Evolutionary conservation across 2,888 invertebrate species (phyloP).

Genomic region (Aporophyla lueneburgensis): DNA sequence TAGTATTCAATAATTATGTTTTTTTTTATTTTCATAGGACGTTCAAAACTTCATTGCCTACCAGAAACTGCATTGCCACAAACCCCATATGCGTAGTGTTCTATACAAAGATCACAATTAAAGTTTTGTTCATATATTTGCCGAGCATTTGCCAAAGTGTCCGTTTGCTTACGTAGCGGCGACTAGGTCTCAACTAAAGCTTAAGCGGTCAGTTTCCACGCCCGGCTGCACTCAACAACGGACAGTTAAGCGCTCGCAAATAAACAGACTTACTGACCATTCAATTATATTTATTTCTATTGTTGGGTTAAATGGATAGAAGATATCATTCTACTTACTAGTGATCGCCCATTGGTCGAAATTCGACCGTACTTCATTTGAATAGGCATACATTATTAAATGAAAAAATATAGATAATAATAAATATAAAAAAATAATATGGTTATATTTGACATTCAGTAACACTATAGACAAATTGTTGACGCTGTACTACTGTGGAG

Average conservation of each 20-base stretch:
- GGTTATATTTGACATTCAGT: too few species aligned
- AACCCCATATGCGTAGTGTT: background rate
- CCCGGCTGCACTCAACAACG: constrained; percentile 38
- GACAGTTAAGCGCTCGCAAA: constrained; percentile 50
- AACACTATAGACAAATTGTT: too few species aligned
- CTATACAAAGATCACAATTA: constrained; percentile 34
- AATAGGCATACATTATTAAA: too few species aligned
- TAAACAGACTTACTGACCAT: constrained; percentile 59
- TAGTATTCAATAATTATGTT: too few species aligned
- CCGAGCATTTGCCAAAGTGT: constrained; percentile 54
- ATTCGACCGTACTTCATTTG: too few species aligned
- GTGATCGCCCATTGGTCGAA: too few species aligned
- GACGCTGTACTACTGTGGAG: too few species aligned
- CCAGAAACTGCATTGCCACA: background rate
- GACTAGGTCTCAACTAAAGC: constrained; percentile 52
- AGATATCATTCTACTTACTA: background rate
- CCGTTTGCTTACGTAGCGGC: constrained; percentile 45
- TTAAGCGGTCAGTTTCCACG: constrained; percentile 58
- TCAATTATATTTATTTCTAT: constrained; percentile 40
- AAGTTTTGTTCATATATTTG: constrained; percentile 55
- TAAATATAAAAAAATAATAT: too few species aligned
- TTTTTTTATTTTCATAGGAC: background rate
- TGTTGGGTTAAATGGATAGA: constrained; percentile 8
- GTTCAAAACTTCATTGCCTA: background rate
- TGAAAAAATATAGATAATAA: too few species aligned